Conservation (phyloP, 2,113 vertebrate species). For the Nycticebus coucang region DNA sequence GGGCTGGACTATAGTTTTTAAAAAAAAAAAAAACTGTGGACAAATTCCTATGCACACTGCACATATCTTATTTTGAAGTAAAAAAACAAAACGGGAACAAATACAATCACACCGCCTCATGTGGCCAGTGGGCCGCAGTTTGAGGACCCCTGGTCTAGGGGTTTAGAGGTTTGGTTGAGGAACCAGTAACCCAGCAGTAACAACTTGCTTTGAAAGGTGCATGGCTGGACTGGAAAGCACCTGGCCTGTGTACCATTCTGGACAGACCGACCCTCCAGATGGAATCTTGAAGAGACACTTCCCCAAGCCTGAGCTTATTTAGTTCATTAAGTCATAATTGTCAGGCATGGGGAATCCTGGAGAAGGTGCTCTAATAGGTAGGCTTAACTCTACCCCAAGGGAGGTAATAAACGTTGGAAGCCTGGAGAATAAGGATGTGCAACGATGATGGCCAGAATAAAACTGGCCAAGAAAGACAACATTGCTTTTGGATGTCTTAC, state of each 20-base stretch:
- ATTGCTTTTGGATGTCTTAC: background rate
- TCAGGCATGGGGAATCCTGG: background rate
- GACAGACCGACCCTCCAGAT: background rate
- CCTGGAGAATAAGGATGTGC: background rate
- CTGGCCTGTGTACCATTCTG: background rate
- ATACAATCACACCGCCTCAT: too few species aligned
- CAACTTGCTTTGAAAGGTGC: background rate
- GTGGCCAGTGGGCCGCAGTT: too few species aligned
- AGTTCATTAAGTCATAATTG: background rate
- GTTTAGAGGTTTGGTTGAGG: background rate
- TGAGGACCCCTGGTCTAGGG: too few species aligned
- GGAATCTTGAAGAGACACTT: background rate
- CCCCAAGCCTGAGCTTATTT: background rate
- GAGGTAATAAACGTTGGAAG: background rate
- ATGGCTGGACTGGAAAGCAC: background rate
- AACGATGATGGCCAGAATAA: background rate
- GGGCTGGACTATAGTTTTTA: too few species aligned
- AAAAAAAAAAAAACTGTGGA: too few species aligned
- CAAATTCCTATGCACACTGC: too few species aligned
- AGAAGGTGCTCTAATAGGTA: background rate
- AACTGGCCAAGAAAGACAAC: background rate
- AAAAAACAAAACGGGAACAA: too few species aligned
- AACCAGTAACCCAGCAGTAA: background rate
- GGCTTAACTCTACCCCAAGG: background rate
- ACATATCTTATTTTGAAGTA: too few species aligned